Percentiles rank a stretch among this genome's conserved stretches.
phyloP scores from a whole-genome alignment of 2,113 vertebrate genomes.

The Oryzias woworae region DNA sequence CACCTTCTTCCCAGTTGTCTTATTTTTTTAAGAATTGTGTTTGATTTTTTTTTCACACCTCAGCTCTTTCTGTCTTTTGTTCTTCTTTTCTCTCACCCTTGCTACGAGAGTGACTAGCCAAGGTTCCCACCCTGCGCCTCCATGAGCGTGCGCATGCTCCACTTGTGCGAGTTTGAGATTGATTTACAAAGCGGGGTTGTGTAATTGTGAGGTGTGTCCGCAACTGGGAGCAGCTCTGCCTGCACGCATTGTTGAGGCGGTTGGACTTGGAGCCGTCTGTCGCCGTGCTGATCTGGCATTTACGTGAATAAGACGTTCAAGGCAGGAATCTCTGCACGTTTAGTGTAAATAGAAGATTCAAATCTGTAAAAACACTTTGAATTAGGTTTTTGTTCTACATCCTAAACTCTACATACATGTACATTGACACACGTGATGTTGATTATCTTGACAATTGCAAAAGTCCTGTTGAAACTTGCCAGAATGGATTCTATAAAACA shows the following conservation, averaged over 20 bases:
- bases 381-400: not conserved
- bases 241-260: constrained; percentile 50
- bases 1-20: not conserved
- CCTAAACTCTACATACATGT: too few relatives aligned
- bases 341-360: constrained; percentile 33
- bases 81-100: constrained; percentile 34
- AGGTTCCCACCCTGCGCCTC: constrained; percentile 29
- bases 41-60: not conserved
- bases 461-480: too few relatives aligned
- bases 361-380: not conserved
- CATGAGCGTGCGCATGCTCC: constrained; percentile 25
- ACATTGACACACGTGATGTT: too few relatives aligned
- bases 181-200: constrained; percentile 66
- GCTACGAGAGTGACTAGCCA: constrained; percentile 30
- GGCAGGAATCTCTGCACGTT: constrained; percentile 5
- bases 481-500: too few relatives aligned
- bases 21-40: not conserved
- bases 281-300: constrained; percentile 3
- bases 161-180: constrained; percentile 57
- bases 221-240: constrained; percentile 44
- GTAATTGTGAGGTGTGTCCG: constrained; percentile 68
- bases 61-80: too few relatives aligned
- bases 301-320: constrained; percentile 3
- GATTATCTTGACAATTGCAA: too few relatives aligned
- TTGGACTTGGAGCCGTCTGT: constrained; percentile 25